These are phyloP conservation scores for Otolemur crassicaudatus DNA, from an alignment of 2,797 vertebrate species.

Conservation along the genomic window DNA sequence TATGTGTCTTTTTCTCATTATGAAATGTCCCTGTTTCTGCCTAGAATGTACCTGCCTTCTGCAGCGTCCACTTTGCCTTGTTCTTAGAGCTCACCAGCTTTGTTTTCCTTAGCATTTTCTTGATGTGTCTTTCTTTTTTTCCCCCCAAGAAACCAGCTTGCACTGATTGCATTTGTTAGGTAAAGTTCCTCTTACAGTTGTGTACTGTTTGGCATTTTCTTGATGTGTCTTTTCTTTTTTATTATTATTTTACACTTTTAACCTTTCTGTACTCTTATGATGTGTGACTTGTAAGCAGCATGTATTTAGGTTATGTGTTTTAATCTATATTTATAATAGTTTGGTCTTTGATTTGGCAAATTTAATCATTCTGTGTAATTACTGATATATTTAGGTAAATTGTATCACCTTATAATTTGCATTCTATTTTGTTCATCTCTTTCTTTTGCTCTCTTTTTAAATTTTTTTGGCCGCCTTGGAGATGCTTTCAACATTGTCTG, in stretches of 20 bases:
- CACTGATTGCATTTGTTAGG: no score
- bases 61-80: not conserved
- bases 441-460: not conserved
- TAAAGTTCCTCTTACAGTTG: no score
- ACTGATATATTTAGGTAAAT: not conserved
- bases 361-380: not conserved
- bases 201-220: not conserved
- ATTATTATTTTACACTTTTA: not conserved
- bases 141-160: no score
- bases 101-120: not conserved
- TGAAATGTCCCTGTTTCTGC: not conserved
- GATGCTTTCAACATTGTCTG: not conserved
- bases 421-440: not conserved
- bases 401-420: not conserved
- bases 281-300: not conserved
- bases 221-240: not conserved
- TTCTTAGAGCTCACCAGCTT: not conserved
- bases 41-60: not conserved
- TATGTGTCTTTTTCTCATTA: not conserved
- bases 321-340: not conserved
- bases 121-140: not conserved
- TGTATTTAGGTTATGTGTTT: not conserved
- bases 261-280: not conserved
- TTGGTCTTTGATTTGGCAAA: not conserved
- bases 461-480: not conserved